phyloP scores from a whole-genome alignment of 2,113 vertebrate species.

The Sialia sialis region DNA sequence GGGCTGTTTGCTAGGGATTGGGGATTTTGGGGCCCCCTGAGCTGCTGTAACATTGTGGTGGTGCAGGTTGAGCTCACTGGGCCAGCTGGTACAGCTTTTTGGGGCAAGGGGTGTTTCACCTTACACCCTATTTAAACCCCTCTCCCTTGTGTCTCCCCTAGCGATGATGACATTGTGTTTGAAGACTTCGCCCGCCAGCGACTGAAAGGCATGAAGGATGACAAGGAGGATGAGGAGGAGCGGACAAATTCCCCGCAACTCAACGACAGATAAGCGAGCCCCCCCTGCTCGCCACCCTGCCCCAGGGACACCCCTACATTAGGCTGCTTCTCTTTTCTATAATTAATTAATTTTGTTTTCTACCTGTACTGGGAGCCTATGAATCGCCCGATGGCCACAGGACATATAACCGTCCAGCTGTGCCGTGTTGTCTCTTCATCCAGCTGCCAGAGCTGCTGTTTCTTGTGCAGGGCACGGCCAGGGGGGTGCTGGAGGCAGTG shows the following conservation, averaged over 20 bases:
- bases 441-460: neutral
- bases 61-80: neutral
- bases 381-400: constrained; percentile 45
- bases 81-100: neutral
- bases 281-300: neutral
- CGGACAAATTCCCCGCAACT: constrained; percentile 81
- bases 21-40: neutral
- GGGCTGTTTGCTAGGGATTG: neutral
- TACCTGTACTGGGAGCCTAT: constrained; percentile 46
- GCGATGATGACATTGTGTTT: constrained; percentile 95
- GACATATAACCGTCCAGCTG: constrained; percentile 62
- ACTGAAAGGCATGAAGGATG: constrained; percentile 86
- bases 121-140: neutral
- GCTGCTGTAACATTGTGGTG: accelerated
- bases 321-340: constrained; percentile 61
- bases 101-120: neutral
- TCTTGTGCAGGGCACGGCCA: neutral
- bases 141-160: constrained; percentile 40
- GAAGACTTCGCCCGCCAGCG: constrained; percentile 95
- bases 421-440: constrained; percentile 53
- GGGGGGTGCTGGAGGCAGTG: neutral
- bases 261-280: constrained; percentile 79
- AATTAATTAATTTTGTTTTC: constrained; percentile 47
- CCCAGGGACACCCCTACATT: constrained; percentile 11
- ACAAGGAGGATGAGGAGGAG: constrained; percentile 90